These are phyloP conservation scores for Andrena fulva DNA, from an alignment of 2,888 invertebrate genomes.

Conservation along the genomic window DNA sequence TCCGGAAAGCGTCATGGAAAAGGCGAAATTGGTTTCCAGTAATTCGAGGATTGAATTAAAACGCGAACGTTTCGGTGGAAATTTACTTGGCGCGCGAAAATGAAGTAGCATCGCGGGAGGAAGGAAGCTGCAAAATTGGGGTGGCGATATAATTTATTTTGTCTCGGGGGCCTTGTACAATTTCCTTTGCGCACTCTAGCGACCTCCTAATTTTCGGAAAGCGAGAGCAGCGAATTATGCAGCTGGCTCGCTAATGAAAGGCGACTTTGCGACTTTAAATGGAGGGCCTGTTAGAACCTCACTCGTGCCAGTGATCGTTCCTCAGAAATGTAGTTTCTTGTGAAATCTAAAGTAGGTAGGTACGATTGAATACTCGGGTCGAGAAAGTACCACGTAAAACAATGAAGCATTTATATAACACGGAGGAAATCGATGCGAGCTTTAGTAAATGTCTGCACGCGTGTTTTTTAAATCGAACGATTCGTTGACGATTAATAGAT, in stretches of 20 bases:
- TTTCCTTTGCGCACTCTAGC: background rate
- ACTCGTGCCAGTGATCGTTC: background rate
- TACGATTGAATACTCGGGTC: background rate
- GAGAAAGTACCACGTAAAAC: no score
- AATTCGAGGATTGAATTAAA: conserved; percentile 3
- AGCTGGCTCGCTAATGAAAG: conserved; percentile 13
- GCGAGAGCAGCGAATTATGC: conserved; percentile 3
- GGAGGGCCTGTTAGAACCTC: background rate
- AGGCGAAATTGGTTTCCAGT: background rate
- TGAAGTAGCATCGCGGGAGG: background rate
- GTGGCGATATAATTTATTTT: background rate
- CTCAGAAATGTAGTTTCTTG: background rate
- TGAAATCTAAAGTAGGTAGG: background rate
- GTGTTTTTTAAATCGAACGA: background rate
- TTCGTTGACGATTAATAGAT: conserved; percentile 49
- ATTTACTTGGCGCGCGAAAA: background rate
- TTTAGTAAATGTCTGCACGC: no score
- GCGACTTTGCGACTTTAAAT: conserved; percentile 14
- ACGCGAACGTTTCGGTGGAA: background rate
- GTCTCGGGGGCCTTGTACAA: background rate
- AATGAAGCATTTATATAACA: no score
- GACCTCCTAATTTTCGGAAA: background rate
- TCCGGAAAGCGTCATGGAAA: background rate
- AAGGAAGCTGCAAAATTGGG: background rate
- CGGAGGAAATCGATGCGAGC: no score